Conservation (phyloP, 1,140 invertebrate species). For the Diabrotica undecimpunctata region DNA sequence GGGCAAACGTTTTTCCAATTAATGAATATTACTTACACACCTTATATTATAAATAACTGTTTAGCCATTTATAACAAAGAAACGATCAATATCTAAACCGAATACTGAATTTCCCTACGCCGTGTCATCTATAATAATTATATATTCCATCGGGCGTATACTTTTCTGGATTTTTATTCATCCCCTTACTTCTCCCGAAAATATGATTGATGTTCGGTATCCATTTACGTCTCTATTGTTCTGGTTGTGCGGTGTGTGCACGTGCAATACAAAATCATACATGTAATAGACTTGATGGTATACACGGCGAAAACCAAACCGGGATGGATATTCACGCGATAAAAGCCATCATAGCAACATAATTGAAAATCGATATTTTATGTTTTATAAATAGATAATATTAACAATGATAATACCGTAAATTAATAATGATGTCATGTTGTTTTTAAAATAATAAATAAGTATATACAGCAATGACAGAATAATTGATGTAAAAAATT, state of each 20-base stretch:
- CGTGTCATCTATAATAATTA: conserved; percentile 2
- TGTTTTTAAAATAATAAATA: too few relatives aligned
- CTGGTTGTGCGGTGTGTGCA: background rate
- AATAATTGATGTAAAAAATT: too few relatives aligned
- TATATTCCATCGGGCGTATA: background rate
- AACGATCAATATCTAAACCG: too few relatives aligned
- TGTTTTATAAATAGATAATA: background rate
- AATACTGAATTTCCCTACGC: background rate
- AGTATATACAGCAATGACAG: too few relatives aligned
- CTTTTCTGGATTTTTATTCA: background rate
- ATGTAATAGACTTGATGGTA: background rate
- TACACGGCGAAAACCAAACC: background rate
- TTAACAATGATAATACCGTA: too few relatives aligned
- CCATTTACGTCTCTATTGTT: background rate
- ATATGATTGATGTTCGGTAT: conserved; percentile 2
- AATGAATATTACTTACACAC: too few relatives aligned
- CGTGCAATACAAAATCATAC: background rate
- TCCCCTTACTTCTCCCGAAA: background rate
- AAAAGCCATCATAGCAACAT: background rate
- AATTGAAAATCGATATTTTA: background rate
- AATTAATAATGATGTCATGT: too few relatives aligned
- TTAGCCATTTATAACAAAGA: too few relatives aligned
- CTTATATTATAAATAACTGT: too few relatives aligned
- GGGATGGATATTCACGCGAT: background rate
- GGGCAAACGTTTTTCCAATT: too few relatives aligned